Percentiles rank a stretch among this genome's conserved stretches.
Conservation (phyloP, 2,797 vertebrate genomes). For the Delichon dasypus region DNA sequence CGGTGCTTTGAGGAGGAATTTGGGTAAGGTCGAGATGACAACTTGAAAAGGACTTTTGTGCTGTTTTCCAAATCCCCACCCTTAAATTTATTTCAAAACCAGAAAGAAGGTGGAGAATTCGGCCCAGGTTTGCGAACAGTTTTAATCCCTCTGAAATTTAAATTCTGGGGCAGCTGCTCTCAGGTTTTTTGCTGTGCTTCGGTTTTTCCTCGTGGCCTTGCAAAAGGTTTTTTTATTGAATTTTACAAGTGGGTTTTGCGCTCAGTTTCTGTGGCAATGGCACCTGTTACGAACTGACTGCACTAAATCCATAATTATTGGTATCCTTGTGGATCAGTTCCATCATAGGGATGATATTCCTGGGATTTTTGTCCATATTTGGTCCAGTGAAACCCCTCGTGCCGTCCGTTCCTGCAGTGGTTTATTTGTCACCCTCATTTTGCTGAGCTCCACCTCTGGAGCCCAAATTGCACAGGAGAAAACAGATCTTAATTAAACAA, state of each 20-base stretch:
- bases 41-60: not conserved
- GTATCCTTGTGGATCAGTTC: fast-evolving
- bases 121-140: not conserved
- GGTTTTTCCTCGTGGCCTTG: not conserved
- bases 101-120: not conserved
- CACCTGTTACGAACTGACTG: not conserved
- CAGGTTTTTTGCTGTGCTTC: not conserved
- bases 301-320: not conserved
- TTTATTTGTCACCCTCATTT: not conserved
- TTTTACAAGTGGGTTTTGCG: not conserved
- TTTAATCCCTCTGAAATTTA: not conserved
- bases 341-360: fast-evolving
- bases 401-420: not conserved
- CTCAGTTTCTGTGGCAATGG: not conserved
- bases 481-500: not conserved
- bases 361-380: not conserved
- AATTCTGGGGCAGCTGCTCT: not conserved
- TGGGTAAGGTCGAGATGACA: not conserved
- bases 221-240: not conserved
- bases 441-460: not conserved
- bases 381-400: fast-evolving
- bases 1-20: not conserved
- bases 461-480: not conserved
- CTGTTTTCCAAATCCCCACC: not conserved
- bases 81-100: not conserved